A percentile compares a stretch with the other conserved stretches of the same genome.
Conservation (phyloP, 2,797 vertebrate species). For the Hapalemur alaotrensis region DNA sequence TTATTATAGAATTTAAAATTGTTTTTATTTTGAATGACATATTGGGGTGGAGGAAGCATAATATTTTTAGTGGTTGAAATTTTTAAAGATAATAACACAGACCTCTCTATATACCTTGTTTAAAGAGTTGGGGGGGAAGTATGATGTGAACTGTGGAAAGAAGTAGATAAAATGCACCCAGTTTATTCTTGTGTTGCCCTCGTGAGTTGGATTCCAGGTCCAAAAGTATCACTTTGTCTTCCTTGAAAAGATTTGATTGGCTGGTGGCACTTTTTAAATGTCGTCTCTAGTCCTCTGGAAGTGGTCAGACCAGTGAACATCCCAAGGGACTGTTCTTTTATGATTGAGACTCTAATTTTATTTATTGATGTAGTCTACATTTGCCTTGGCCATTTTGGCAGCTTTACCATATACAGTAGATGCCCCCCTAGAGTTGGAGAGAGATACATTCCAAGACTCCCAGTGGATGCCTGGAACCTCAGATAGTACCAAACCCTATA, state of each 20-base stretch:
- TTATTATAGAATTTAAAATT: not conserved
- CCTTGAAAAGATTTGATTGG: not conserved
- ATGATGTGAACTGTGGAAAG: not conserved
- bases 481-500: not conserved
- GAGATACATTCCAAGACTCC: not conserved
- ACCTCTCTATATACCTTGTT: not conserved
- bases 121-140: not conserved
- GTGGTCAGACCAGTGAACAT: not conserved
- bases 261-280: not conserved
- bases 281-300: not conserved
- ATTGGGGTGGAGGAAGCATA: not conserved
- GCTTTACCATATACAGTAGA: not conserved
- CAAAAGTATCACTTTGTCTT: not conserved
- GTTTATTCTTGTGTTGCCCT: not conserved
- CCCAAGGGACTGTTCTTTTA: not conserved
- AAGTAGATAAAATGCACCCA: not conserved
- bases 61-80: not conserved
- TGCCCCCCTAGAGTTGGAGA: too few relatives aligned
- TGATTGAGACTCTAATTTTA: not conserved
- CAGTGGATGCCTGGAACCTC: not conserved
- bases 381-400: not conserved
- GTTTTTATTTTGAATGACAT: conserved; percentile 7
- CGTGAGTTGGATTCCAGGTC: not conserved
- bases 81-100: not conserved
- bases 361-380: not conserved